These are phyloP conservation scores for Petromus typicus DNA, from an alignment of 2,113 vertebrate species.

Conservation along the genomic window DNA sequence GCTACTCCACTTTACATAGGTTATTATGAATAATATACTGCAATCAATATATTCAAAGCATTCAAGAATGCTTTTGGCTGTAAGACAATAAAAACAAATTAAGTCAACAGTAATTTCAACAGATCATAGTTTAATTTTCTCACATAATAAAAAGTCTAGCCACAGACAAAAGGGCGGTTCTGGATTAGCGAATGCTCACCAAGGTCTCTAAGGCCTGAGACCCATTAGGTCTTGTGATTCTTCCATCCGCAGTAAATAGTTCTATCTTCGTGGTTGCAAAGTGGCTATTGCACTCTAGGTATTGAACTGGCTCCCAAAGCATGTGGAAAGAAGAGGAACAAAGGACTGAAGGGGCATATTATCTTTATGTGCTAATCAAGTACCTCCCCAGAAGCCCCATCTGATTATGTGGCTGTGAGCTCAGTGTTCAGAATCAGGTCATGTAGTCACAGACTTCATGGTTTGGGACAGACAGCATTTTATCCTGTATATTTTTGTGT, in stretches of 20 bases:
- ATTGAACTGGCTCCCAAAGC: background rate
- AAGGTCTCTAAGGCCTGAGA: background rate
- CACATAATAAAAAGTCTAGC: conserved; percentile 1
- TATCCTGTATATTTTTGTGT: background rate
- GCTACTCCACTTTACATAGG: background rate
- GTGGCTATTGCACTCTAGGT: background rate
- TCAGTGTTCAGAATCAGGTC: conserved; percentile 55
- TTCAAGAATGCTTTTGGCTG: background rate
- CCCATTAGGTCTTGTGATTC: background rate
- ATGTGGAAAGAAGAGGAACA: background rate
- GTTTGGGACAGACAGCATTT: conserved; percentile 20
- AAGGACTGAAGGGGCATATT: background rate
- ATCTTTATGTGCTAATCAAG: conserved; percentile 28
- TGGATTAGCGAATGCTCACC: background rate
- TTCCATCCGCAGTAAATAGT: background rate
- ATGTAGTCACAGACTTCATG: conserved; percentile 7
- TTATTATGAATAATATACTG: conserved; percentile 45
- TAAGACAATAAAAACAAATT: conserved; percentile 25
- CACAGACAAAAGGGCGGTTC: background rate
- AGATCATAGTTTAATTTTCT: conserved; percentile 57
- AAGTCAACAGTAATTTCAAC: background rate
- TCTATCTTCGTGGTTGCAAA: background rate
- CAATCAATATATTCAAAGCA: background rate
- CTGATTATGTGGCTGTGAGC: conserved; percentile 23
- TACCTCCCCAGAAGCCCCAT: background rate